These are phyloP conservation scores for Limnephilus rhombicus DNA, from an alignment of 2,888 invertebrate species.

Conservation along the genomic window DNA sequence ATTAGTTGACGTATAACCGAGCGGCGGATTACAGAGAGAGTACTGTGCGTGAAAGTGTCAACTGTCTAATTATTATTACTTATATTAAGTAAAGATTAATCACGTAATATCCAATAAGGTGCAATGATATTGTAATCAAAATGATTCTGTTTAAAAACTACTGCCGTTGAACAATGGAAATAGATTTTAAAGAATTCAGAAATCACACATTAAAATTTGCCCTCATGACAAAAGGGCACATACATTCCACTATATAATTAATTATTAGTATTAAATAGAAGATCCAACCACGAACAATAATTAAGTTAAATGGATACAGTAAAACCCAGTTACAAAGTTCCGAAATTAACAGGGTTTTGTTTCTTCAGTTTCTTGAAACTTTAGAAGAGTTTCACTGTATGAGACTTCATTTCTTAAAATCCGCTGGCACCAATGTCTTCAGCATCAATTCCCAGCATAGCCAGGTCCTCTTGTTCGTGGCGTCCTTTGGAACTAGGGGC, in stretches of 20 bases:
- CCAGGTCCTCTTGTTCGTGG: slow-evolving; percentile 83
- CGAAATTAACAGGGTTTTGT: neutral
- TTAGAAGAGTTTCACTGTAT: neutral
- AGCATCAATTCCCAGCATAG: slow-evolving; percentile 91
- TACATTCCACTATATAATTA: neutral
- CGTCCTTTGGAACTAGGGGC: slow-evolving; percentile 69
- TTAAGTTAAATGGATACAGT: neutral
- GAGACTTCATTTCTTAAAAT: slow-evolving; percentile 44
- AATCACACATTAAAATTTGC: neutral
- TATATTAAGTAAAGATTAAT: neutral
- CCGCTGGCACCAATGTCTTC: slow-evolving; percentile 83
- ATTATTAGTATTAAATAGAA: neutral
- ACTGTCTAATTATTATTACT: neutral
- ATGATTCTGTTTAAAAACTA: neutral
- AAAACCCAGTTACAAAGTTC: neutral
- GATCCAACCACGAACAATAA: neutral
- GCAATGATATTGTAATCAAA: neutral
- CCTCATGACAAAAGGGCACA: neutral
- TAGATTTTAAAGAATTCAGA: neutral
- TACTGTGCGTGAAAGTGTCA: neutral
- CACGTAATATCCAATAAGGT: neutral
- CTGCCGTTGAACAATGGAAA: neutral
- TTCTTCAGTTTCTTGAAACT: neutral
- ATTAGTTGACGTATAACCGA: too few relatives aligned
- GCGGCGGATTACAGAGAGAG: too few relatives aligned